Base-by-base conservation (phyloP, 2,113 vertebrate genomes). In the Epinephelus moara region DNA sequence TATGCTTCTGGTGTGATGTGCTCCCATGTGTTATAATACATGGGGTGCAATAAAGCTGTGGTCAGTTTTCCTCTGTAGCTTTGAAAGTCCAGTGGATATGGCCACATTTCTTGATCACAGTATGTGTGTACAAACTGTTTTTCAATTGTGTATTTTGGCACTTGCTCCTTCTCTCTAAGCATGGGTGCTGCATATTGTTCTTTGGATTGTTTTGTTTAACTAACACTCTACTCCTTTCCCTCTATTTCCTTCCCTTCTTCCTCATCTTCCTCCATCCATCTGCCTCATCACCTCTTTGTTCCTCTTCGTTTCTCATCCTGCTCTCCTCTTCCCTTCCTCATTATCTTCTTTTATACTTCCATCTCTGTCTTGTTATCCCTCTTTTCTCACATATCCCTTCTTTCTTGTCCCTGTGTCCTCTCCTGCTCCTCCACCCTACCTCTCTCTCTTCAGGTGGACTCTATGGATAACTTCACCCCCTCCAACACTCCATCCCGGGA, bases 401-500 rank as follows among this genome's bases (percentile, higher is more conserved):
- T 57, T 33, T 70, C 40, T 42, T 52, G 18, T 33, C 14, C 14
- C 52, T 18, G 12, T 74, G 18, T 57, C 53, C 55, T 55, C 5
- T 67, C 52, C 15, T 8, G 3, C n/a, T 80, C 57, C 59, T 18
- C 50, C 61, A 0, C 27, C 50, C 25, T 47, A 1, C 23, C 42
- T 74, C 52, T 25, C 6, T 17, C 40, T 63, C 60, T 85, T 80
- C 94, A 98, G 98, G 96, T 97, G 93, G 96, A 98, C 92, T 98
- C 97, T 0, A 94, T 96, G 91, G 97, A 98, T 91, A 97, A 95
- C 92, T 98, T 97, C 90, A 97, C 96, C 2, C 94, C 96, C 67
- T 97, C 97, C 92, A 98, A 97, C 94, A 97, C 97, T 27, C 95
- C 96, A 12, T 97, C 97, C 50, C 88, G 96, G 83, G 97, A 97